These are phyloP conservation scores for Halocynthia roretzi DNA, from an alignment of 23 tunicate genomes.

Conservation along the genomic window DNA sequence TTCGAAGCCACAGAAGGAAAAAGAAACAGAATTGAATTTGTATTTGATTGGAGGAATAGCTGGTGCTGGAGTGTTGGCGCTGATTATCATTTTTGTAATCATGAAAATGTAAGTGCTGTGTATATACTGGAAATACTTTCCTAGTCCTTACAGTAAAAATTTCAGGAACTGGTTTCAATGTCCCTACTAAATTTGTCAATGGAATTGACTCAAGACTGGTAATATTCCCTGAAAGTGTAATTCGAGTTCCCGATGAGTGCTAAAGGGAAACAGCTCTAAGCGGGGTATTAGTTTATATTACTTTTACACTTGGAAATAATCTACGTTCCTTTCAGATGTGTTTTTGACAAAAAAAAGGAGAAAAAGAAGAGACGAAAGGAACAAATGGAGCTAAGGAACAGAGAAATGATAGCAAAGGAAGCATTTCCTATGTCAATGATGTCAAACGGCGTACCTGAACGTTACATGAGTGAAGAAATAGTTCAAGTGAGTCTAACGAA, in stretches of 20 bases:
- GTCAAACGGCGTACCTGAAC: background rate
- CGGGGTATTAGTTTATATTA: too few species aligned
- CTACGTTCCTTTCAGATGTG: background rate
- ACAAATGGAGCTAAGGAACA: background rate
- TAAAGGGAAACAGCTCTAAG: too few species aligned
- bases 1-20: too few species aligned
- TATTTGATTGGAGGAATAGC: constrained; percentile 14
- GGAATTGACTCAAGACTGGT: too few species aligned
- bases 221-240: too few species aligned
- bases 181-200: background rate
- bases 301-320: too few species aligned
- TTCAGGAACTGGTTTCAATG: background rate
- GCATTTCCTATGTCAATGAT: background rate
- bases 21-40: background rate
- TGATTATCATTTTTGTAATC: background rate
- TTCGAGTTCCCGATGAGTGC: too few species aligned
- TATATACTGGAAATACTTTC: too few species aligned
- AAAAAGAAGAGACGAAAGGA: background rate
- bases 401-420: background rate
- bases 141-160: background rate
- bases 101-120: constrained; percentile 28
- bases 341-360: constrained; percentile 4
- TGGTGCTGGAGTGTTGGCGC: constrained; percentile 18
- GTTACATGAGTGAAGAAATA: constrained; percentile 3
- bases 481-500: background rate